Conservation (phyloP, 2,797 vertebrate species). For the Loriculus beryllinus region DNA sequence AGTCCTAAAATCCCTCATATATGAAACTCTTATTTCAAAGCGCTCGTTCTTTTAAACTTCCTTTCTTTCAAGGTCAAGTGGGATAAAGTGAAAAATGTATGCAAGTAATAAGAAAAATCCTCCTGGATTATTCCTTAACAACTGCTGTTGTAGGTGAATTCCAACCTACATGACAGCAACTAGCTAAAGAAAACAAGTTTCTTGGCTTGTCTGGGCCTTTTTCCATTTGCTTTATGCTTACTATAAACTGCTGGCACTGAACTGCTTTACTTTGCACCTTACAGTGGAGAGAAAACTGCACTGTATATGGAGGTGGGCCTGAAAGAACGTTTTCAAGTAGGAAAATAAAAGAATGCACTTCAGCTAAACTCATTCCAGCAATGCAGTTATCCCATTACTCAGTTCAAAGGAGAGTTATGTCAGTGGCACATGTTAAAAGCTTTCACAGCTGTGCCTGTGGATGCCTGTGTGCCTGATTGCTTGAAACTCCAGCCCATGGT, state of each 20-base stretch:
- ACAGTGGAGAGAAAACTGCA: background rate
- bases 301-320: background rate
- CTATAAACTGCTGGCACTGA: background rate
- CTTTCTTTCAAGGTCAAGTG: background rate
- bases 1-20: background rate
- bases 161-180: background rate
- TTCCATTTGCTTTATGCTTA: background rate
- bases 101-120: background rate
- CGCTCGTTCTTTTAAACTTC: background rate
- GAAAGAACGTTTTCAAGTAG: background rate
- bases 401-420: background rate
- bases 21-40: background rate
- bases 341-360: background rate
- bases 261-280: background rate
- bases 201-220: background rate
- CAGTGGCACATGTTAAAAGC: background rate
- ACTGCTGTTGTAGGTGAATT: background rate
- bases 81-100: background rate
- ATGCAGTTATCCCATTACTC: background rate
- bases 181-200: background rate
- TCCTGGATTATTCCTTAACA: background rate
- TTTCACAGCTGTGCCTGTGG: background rate
- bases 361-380: background rate
- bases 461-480: background rate
- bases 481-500: background rate